A percentile compares a stretch with the other conserved stretches of the same genome.
Evolutionary conservation across 2,888 invertebrate species (phyloP).

Genomic region (Liopterus haemorrhoidalis): DNA sequence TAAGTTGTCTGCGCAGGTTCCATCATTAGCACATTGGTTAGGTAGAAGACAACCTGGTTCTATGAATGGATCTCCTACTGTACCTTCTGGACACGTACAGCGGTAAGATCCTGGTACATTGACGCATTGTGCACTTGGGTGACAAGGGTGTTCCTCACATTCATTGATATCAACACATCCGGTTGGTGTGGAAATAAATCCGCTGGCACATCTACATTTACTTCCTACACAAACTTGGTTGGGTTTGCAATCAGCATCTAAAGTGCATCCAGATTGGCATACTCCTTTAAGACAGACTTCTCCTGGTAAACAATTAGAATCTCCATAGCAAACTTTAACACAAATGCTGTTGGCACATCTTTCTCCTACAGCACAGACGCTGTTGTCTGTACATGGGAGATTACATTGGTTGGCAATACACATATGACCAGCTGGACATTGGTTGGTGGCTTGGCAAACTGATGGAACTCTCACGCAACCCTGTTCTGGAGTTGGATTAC

Average conservation of each 20-base stretch:
- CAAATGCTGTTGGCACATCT: conserved; percentile 73
- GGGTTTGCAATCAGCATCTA: conserved; percentile 71
- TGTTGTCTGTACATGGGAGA: conserved; percentile 67
- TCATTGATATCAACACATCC: conserved; percentile 81
- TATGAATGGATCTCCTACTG: conserved; percentile 65
- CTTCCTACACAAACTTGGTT: conserved; percentile 71
- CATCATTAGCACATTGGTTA: conserved; percentile 67
- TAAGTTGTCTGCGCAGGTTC: conserved; percentile 69
- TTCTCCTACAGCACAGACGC: conserved; percentile 76
- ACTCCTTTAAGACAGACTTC: conserved; percentile 77
- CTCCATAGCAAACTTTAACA: conserved; percentile 80
- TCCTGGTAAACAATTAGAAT: conserved; percentile 83
- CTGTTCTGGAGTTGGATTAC: conserved; percentile 80
- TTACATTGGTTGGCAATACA: conserved; percentile 75
- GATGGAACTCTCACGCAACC: conserved; percentile 81
- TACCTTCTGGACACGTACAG: conserved; percentile 72
- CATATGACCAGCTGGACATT: conserved; percentile 71
- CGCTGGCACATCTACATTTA: conserved; percentile 71
- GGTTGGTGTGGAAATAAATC: conserved; percentile 66
- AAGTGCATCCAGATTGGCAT: conserved; percentile 77
- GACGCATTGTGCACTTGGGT: conserved; percentile 70
- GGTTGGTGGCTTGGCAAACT: conserved; percentile 58
- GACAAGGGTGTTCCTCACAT: conserved; percentile 73
- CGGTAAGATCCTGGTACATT: conserved; percentile 76
- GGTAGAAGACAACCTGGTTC: conserved; percentile 73